Base-by-base conservation (phyloP, 2,888 invertebrate species). In the Stenodema calcarata region DNA sequence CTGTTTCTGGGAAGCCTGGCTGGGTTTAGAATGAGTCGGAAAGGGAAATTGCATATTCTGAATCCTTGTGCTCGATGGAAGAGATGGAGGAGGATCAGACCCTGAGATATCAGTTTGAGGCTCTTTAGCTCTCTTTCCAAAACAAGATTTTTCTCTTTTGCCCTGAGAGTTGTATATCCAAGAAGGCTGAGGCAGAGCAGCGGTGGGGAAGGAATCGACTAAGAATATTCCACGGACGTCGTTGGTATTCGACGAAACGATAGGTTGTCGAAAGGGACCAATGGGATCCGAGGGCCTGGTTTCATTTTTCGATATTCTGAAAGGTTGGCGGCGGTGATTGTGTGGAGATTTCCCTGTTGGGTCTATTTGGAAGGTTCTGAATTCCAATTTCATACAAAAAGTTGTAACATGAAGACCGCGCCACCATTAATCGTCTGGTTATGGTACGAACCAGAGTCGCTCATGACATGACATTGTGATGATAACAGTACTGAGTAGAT, bases 41-140 rank as follows among this genome's bases (percentile, higher is more conserved):
- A 23, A 23, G 16, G 78, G 11, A 78, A 44, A 78, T 78, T 78
- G 78, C 78, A 44, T 78, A 0, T 44, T 9, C 30, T n/a, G 44
- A 78, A 42, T 44, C 44, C 78, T 78, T 27, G 27, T 78, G 18
- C 44, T 27, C 44, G 78, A 75, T 12, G n/a, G 4, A 4, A 50
- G n/a, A n/a, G 50, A n/a, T 18, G 18, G n/a, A 54, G 18, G 6
- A 1, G 54, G 73, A 41, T 30, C 28, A n/a, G 44, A 18, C 23
- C 16, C 23, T n/a, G 78, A 78, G 44, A 30, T 18, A 42, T 76
- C 76, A 41, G 76, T 76, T 76, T 76, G 76, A 76, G 76, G 27
- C 14, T 73, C 41, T 73, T 73, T 28, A 62, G 62, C 18, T 23
- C 62, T 62, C 11, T 62, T 62, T 62, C 62, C 62, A 23, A 62